Conservation (phyloP, 2,888 invertebrate species). For the Ferdinandea cuprea region DNA sequence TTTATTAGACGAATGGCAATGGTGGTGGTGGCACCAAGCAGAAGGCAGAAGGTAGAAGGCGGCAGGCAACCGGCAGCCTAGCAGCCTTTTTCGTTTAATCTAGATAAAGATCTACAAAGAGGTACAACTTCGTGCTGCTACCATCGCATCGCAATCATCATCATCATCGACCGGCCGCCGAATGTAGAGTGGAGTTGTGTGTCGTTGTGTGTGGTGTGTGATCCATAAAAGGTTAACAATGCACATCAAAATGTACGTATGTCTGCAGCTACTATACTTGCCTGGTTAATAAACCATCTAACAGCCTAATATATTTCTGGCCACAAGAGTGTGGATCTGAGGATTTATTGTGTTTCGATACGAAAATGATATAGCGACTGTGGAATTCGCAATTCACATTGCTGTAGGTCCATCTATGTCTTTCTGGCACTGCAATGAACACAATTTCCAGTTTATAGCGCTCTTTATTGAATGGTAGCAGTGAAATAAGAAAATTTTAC, state of each 20-base stretch:
- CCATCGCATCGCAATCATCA: slow-evolving; percentile 52
- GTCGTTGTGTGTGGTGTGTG: slow-evolving; percentile 42
- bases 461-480: slow-evolving; percentile 62
- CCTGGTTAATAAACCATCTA: slow-evolving; percentile 72
- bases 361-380: slow-evolving; percentile 66
- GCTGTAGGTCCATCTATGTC: slow-evolving; percentile 71
- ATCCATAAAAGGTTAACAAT: slow-evolving; percentile 74
- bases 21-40: slow-evolving; percentile 28
- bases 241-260: slow-evolving; percentile 71
- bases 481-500: slow-evolving; percentile 68
- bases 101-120: slow-evolving; percentile 70
- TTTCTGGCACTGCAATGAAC: slow-evolving; percentile 44
- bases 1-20: slow-evolving; percentile 57
- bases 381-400: slow-evolving; percentile 71
- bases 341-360: slow-evolving; percentile 70
- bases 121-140: slow-evolving; percentile 55
- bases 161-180: slow-evolving; percentile 55
- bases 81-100: slow-evolving; percentile 68
- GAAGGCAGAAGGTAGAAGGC: too few relatives aligned
- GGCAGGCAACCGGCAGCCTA: slow-evolving; percentile 1
- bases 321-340: slow-evolving; percentile 59
- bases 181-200: slow-evolving; percentile 42
- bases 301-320: slow-evolving; percentile 69
- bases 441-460: slow-evolving; percentile 53
- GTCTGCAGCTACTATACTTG: slow-evolving; percentile 60